A percentile compares a stretch with the other conserved stretches of the same genome.
These are phyloP conservation scores for Tubulanus polymorphus DNA, from an alignment of 2,888 invertebrate genomes.

Conservation along the genomic window DNA sequence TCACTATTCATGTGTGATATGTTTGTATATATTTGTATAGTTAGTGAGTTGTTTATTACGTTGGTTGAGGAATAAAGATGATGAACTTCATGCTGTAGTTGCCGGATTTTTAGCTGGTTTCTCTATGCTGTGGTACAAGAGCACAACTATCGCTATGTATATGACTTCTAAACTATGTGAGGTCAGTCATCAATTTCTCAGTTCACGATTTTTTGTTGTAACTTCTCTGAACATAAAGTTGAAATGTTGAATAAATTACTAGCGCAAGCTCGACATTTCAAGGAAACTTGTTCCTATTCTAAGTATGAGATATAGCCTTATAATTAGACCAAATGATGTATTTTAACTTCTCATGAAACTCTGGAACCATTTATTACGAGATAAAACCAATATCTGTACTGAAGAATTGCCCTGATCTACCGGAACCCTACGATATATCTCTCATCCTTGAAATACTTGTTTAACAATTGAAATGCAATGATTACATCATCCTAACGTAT, in stretches of 20 bases:
- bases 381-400: too few species aligned
- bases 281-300: not conserved
- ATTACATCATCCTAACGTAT: too few species aligned
- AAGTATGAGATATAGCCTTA: not conserved
- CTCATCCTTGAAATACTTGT: too few species aligned
- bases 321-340: not conserved
- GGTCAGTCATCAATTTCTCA: slow-evolving; percentile 54
- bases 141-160: slow-evolving; percentile 75
- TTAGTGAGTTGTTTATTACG: slow-evolving; percentile 66
- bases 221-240: not conserved
- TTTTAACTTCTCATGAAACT: not conserved
- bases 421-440: too few species aligned
- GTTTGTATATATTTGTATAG: slow-evolving; percentile 52
- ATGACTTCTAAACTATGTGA: slow-evolving; percentile 79
- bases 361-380: too few species aligned
- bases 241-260: too few species aligned
- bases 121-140: slow-evolving; percentile 70
- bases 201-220: not conserved
- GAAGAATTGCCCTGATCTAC: too few species aligned
- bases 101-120: slow-evolving; percentile 70
- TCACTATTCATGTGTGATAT: too few species aligned
- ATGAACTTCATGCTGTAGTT: slow-evolving; percentile 63
- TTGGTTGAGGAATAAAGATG: slow-evolving; percentile 62
- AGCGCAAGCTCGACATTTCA: not conserved
- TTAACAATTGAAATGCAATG: too few species aligned